Base-by-base conservation (phyloP, 1,140 invertebrate species). In the Rhagoletis zephyria region DNA sequence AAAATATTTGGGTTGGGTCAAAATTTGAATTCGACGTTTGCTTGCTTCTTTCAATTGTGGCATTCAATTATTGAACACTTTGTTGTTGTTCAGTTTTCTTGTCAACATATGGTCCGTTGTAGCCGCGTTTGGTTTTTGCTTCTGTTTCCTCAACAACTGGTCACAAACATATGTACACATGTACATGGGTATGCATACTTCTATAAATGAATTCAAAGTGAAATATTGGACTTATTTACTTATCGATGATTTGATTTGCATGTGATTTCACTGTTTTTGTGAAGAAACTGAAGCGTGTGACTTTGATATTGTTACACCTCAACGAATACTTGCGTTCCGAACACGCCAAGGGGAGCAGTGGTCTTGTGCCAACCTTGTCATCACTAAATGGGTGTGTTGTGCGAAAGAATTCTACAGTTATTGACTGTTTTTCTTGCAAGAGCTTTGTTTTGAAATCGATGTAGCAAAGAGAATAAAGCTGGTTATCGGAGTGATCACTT, bases 1-100 rank as follows among this genome's bases (percentile, higher is more conserved):
- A 81, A 81, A 81, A 81, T 81, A 81, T 81, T 81, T 81, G 74
- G 74, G 74, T 81, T 81, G 74, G 74, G 74, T 81, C 48, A 81
- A 81, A 81, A 81, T 81, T 81, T 81, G 48, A 81, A 81, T 81
- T 81, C 10, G 45, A 56, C 19, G 48, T 81, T 56, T 59, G n/a
- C 9, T 81, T 56, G 4, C 56, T 70, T 45, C 56, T 56, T 81
- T 81, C 45, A 4, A 19, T 16, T 9, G n/a, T 81, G 74, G 45
- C 74, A 48, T 19, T 51, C 48, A 19, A 56, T 59, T 48, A 81
- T 19, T 81, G 48, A 51, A 81, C 74, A 16, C 9, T 12, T 30
- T 81, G 40, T 81, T 81, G 48, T 81, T 81, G 48, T 30, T 81
- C 51, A 3, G 56, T 81, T 81, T 81, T 81, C 74, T 81, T 81